Evolutionary conservation across 2,888 invertebrate genomes (phyloP).

Genomic region (Creontiades dilutus): DNA sequence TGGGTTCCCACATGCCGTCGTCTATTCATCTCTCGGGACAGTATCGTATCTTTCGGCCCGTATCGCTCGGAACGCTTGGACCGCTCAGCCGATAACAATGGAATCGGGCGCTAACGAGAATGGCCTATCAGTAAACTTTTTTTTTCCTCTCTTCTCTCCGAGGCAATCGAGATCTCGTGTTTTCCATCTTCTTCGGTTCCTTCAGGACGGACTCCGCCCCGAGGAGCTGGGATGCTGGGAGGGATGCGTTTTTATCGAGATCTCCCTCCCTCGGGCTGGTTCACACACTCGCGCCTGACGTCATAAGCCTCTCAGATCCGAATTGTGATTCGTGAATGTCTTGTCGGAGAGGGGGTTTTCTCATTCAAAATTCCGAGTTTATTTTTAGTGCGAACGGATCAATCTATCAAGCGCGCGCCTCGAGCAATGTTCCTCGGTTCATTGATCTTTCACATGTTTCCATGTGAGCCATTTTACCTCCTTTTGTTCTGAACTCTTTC

Average conservation of each 20-base stretch:
- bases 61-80: background rate
- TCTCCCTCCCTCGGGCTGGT: slow-evolving; percentile 10
- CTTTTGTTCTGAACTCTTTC: background rate
- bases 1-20: slow-evolving; percentile 11
- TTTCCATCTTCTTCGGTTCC: slow-evolving; percentile 7
- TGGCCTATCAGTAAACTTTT: slow-evolving; percentile 21
- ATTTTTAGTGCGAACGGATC: slow-evolving; percentile 45
- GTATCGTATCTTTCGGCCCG: slow-evolving; percentile 24
- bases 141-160: background rate
- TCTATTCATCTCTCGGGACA: slow-evolving; percentile 26
- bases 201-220: background rate
- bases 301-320: slow-evolving; percentile 12
- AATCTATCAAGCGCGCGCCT: slow-evolving; percentile 41
- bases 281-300: slow-evolving; percentile 32
- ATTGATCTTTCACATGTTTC: slow-evolving; percentile 13
- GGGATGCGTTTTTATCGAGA: background rate
- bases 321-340: slow-evolving; percentile 21
- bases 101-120: slow-evolving; percentile 7
- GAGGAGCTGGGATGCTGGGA: background rate
- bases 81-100: slow-evolving; percentile 34
- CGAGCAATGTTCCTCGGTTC: slow-evolving; percentile 49
- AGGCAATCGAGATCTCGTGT: slow-evolving; percentile 16
- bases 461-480: slow-evolving; percentile 23
- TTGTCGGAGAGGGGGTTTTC: background rate
- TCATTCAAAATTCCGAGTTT: slow-evolving; percentile 60